Conservation (phyloP, 2,888 invertebrate species). For the Nephrotoma appendiculata region DNA sequence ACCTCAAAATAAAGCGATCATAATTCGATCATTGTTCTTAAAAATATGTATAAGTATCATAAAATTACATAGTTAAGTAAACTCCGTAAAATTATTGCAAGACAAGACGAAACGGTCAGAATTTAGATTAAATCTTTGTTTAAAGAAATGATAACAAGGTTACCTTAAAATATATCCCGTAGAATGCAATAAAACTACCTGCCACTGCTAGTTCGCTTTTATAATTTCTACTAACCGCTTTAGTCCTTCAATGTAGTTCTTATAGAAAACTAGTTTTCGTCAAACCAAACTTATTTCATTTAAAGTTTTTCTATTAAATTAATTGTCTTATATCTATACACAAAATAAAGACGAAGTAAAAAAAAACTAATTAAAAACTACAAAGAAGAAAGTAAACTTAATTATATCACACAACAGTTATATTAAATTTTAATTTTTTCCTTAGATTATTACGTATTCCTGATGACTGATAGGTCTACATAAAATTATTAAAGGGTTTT, state of each 20-base stretch:
- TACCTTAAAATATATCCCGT: no score
- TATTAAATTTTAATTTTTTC: neutral
- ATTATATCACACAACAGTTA: neutral
- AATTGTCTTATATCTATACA: neutral
- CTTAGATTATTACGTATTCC: neutral
- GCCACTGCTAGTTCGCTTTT: no score
- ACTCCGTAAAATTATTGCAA: no score
- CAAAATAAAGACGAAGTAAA: neutral
- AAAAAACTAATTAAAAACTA: neutral
- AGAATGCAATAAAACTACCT: no score
- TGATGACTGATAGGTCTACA: neutral
- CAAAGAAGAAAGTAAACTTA: neutral
- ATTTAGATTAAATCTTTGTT: no score
- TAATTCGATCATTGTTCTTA: no score
- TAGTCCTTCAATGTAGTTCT: neutral
- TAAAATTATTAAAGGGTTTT: neutral
- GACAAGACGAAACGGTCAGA: no score
- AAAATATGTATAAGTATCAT: no score
- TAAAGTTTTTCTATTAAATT: neutral
- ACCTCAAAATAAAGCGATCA: no score
- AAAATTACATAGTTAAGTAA: no score
- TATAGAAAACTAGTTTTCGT: neutral
- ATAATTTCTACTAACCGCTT: no score
- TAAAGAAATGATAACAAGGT: no score
- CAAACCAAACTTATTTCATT: neutral